Conservation (phyloP, 2,888 invertebrate genomes). For the Achlya flavicornis region DNA sequence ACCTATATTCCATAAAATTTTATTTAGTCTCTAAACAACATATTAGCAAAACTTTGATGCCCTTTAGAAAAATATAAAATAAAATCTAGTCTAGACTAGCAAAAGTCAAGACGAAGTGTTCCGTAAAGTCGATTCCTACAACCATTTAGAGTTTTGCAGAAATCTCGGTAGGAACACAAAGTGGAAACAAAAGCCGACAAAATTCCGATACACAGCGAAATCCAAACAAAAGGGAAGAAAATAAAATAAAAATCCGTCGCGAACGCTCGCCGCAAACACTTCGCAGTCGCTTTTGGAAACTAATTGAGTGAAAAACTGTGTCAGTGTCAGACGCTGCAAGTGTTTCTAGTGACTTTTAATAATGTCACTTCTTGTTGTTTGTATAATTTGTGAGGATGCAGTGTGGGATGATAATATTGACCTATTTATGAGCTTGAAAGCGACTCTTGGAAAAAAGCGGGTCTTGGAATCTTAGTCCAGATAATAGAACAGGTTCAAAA, state of each 20-base stretch:
- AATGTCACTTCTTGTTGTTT: background rate
- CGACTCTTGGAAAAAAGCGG: too few species aligned
- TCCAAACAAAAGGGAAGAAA: slow-evolving; percentile 7
- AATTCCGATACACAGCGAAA: slow-evolving; percentile 7
- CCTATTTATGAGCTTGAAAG: background rate
- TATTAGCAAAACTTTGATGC: background rate
- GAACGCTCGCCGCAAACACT: slow-evolving; percentile 3
- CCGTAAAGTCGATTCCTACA: background rate
- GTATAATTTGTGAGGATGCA: background rate
- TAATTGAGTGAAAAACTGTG: slow-evolving; percentile 38
- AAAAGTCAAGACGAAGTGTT: background rate
- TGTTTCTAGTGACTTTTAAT: slow-evolving; percentile 3
- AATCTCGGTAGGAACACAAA: background rate
- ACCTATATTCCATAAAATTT: too few species aligned
- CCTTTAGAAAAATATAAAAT: background rate
- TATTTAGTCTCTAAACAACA: too few species aligned
- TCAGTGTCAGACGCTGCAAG: slow-evolving; percentile 18
- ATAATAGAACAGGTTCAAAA: background rate
- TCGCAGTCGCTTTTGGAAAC: slow-evolving; percentile 12
- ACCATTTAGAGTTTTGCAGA: background rate
- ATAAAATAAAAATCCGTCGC: slow-evolving; percentile 1
- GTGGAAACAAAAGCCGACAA: slow-evolving; percentile 11
- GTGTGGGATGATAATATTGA: background rate
- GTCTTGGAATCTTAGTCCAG: too few species aligned
- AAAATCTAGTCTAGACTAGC: background rate